These are phyloP conservation scores for Chionodraco myersi DNA, from an alignment of 2,113 vertebrate genomes.

Conservation along the genomic window DNA sequence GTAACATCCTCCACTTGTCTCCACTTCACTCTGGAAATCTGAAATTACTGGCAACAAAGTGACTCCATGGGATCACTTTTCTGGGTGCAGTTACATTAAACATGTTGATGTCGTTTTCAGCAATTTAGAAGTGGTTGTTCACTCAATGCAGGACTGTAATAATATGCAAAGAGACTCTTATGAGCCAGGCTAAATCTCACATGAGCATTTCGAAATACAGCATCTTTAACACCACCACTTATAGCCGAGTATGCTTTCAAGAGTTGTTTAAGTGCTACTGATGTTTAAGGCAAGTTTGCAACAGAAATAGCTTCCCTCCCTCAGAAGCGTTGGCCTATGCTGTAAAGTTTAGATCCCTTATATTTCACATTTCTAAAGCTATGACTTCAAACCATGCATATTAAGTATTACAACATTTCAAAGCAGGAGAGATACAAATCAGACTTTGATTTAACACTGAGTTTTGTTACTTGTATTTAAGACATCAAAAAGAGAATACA, in stretches of 20 bases:
- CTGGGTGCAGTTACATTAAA: not conserved
- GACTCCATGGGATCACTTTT: not conserved
- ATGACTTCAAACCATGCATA: not conserved
- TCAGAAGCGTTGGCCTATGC: not conserved
- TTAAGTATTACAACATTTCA: not conserved
- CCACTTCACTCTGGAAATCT: not conserved
- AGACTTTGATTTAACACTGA: not conserved
- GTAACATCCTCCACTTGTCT: not conserved
- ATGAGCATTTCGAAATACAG: slow-evolving; percentile 11
- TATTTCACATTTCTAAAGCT: slow-evolving; percentile 14
- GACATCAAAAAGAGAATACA: not conserved
- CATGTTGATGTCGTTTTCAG: not conserved
- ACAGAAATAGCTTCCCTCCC: slow-evolving; percentile 31
- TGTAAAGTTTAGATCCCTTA: slow-evolving; percentile 5
- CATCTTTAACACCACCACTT: slow-evolving; percentile 4
- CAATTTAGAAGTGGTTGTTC: not conserved
- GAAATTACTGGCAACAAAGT: not conserved
- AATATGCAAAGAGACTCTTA: not conserved
- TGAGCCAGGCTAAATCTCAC: not conserved
- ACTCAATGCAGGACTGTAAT: not conserved
- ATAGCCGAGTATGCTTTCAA: slow-evolving; percentile 9
- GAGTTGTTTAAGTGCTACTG: not conserved
- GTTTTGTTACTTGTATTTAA: not conserved
- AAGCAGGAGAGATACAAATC: not conserved
- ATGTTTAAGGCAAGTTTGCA: slow-evolving; percentile 25